Base-by-base conservation (phyloP, 2,888 invertebrate species). In the Leucophora obtusa region DNA sequence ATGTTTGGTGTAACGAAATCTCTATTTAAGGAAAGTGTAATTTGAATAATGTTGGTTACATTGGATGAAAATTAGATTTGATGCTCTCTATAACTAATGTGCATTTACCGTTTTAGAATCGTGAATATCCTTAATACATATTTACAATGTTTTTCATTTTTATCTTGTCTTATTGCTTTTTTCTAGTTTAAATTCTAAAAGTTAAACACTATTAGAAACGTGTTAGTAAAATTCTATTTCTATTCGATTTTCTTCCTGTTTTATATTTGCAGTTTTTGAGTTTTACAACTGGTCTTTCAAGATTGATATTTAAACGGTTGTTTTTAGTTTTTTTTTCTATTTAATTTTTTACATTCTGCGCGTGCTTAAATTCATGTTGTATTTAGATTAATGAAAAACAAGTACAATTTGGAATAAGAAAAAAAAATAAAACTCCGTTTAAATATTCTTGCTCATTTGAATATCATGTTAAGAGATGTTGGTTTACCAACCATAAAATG, bases 291-390 rank as follows among this genome's bases (percentile, higher is more conserved):
- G 60, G 81, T 81, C 69, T 81, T 77, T 73, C 77, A 65, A 77
- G 77, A 77, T 73, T 81, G 69, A 73, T 73, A 81, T 77, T 81
- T 81, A 81, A 81, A 77, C 81, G 77, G 81, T 77, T 77, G 73
- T 81, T 74, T 66, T 74, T 58, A 38, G 8, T 62, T 62, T 47
- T 24, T 60, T 38, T 35, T 9, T n/a, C 38, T 28, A 15, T 72
- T 51, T 28, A 15, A 21, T 35, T 68, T 58, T 69, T 58, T 58
- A 43, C 62, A 66, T 74, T 65, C 54, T 73, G 77, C 81, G 81
- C 77, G 77, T 81, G 81, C 77, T 73, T 81, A 60, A 77, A 69
- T 53, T 47, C 76, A 50, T 77, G 69, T 66, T 79, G 17, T 60
- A 70, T 80, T 76, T 77, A 77, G 65, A 77, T 69, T 73, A 73